Conservation (phyloP, 2,797 vertebrate genomes). For the Chrosomus eos region DNA sequence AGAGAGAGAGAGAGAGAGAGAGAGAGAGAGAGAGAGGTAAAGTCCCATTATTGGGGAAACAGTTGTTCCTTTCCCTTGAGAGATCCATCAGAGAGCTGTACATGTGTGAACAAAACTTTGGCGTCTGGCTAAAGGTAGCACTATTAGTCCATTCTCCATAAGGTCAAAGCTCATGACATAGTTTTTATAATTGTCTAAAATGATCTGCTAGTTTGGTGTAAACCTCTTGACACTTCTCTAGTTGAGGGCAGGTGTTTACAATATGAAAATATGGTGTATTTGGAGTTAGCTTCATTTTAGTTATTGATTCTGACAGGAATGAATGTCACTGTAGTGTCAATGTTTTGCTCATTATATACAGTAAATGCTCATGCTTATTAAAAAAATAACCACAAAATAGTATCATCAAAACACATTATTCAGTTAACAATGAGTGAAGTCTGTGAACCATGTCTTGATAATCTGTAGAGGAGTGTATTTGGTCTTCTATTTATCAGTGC, state of each 20-base stretch:
- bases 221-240: not conserved
- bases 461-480: not conserved
- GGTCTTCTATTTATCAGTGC: constrained; percentile 1
- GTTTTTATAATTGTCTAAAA: not conserved
- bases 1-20: no score
- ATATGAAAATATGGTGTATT: not conserved
- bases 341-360: not conserved
- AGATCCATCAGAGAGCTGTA: not conserved
- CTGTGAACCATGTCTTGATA: not conserved
- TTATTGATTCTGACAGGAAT: not conserved
- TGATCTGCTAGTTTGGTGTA: not conserved
- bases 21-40: not conserved
- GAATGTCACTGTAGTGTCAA: not conserved
- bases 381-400: not conserved
- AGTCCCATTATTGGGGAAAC: constrained; percentile 9
- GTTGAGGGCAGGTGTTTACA: not conserved
- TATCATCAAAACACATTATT: not conserved
- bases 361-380: not conserved
- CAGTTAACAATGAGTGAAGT: not conserved
- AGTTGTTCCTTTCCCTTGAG: constrained; percentile 9
- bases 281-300: not conserved
- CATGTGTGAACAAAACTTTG: not conserved
- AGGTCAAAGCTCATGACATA: constrained; percentile 10
- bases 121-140: not conserved
- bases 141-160: not conserved